These are phyloP conservation scores for Drosophila setosimentum DNA, from an alignment of 2,888 invertebrate genomes.

Conservation along the genomic window DNA sequence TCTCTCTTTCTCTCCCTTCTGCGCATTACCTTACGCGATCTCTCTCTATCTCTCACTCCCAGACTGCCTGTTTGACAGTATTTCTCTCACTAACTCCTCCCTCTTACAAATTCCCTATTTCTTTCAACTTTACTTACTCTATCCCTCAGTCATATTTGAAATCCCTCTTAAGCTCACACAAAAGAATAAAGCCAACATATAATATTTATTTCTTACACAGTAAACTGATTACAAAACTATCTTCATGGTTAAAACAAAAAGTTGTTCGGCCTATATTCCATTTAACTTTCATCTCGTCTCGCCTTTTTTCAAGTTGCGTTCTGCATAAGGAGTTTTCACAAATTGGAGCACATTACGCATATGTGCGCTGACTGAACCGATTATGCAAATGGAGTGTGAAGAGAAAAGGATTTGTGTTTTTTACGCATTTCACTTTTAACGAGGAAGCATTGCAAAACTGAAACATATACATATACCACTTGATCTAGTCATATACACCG, in stretches of 20 bases:
- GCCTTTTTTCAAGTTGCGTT: background rate
- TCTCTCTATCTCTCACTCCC: background rate
- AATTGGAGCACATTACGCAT: slow-evolving; percentile 1
- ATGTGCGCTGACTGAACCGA: background rate
- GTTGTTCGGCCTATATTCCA: background rate
- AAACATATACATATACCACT: background rate
- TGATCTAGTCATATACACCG: background rate
- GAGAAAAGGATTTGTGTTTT: background rate
- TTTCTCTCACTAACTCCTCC: background rate
- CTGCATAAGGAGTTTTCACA: background rate
- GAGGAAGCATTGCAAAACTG: background rate
- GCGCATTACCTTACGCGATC: background rate
- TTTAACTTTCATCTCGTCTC: background rate
- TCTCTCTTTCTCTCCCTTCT: background rate
- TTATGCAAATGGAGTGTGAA: slow-evolving; percentile 18
- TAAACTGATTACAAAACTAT: background rate
- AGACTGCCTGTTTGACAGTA: background rate
- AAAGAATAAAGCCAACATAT: background rate
- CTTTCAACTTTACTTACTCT: background rate
- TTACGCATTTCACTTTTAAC: background rate
- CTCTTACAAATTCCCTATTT: background rate
- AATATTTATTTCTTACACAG: background rate
- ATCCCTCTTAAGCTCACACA: background rate
- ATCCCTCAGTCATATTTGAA: background rate
- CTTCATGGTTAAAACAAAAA: background rate